A percentile compares a stretch with the other conserved stretches of the same genome.
phyloP scores from a whole-genome alignment of 2,797 vertebrate species.

The Ctenopoma kingsleyae region DNA sequence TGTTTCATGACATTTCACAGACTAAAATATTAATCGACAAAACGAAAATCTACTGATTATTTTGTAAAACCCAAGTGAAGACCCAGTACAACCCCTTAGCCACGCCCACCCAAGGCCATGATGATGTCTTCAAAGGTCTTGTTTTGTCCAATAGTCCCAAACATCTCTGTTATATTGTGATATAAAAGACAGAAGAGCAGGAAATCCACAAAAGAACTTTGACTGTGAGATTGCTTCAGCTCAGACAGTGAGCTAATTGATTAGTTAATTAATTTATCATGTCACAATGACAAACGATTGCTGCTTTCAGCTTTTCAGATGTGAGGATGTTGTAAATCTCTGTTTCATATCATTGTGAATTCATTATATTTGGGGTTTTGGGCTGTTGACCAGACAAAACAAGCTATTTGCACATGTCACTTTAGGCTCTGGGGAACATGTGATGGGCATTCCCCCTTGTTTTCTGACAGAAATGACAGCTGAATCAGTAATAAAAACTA shows the following conservation, averaged over 20 bases:
- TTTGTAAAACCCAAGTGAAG: no score
- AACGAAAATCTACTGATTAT: background rate
- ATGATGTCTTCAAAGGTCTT: background rate
- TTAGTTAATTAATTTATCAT: slow-evolving; percentile 3
- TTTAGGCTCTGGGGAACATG: slow-evolving; percentile 8
- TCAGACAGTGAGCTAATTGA: background rate
- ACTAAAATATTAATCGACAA: background rate
- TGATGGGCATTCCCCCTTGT: slow-evolving; percentile 4
- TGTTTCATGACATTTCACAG: no score
- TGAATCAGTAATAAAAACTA: slow-evolving; percentile 10
- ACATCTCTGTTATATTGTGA: background rate
- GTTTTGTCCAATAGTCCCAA: background rate
- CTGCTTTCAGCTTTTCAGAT: background rate
- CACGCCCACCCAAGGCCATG: background rate
- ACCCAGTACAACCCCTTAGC: background rate
- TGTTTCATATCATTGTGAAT: slow-evolving; percentile 7
- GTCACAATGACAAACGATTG: slow-evolving; percentile 7
- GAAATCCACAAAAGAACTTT: background rate
- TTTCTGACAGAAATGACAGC: slow-evolving; percentile 25
- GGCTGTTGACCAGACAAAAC: background rate
- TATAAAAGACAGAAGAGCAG: background rate
- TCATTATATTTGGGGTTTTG: slow-evolving; percentile 5
- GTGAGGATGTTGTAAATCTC: background rate
- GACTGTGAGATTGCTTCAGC: background rate
- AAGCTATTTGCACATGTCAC: slow-evolving; percentile 4